A percentile compares a stretch with the other conserved stretches of the same genome.
These are phyloP conservation scores for Epicampocera succincta DNA, from an alignment of 2,888 invertebrate species.

Conservation along the genomic window DNA sequence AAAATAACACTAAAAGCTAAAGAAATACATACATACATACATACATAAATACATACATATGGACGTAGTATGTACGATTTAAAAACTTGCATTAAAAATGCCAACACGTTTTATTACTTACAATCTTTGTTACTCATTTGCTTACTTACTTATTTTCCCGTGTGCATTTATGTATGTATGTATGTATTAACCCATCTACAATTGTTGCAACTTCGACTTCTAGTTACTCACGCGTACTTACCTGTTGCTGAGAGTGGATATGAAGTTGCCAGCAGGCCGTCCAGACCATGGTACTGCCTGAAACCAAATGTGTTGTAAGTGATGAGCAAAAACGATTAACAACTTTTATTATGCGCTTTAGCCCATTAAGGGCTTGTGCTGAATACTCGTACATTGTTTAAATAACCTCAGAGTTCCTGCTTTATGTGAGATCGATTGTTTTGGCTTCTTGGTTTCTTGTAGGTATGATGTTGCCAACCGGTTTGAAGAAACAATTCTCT, in stretches of 20 bases:
- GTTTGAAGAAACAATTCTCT: too few species aligned
- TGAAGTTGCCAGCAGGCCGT: neutral
- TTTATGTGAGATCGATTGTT: too few species aligned
- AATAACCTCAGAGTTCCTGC: too few species aligned
- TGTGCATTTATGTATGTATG: neutral
- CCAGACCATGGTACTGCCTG: conserved; percentile 10
- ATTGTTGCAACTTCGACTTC: conserved; percentile 28
- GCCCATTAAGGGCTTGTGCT: conserved; percentile 1
- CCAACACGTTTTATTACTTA: conserved; percentile 68
- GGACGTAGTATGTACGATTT: neutral
- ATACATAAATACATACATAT: neutral
- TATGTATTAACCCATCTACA: conserved; percentile 23
- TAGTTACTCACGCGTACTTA: neutral
- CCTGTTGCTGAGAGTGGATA: conserved; percentile 31
- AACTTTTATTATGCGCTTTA: conserved; percentile 15
- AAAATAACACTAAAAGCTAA: conserved; percentile 39
- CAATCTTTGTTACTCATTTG: conserved; percentile 30
- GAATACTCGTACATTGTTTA: neutral
- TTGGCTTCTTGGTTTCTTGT: too few species aligned
- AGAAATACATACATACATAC: conserved; percentile 25
- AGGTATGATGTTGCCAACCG: too few species aligned
- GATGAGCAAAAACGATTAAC: neutral
- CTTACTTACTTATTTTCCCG: neutral
- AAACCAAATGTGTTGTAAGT: conserved; percentile 21
- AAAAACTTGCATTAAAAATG: conserved; percentile 63